Conservation (phyloP, 2,797 vertebrate species). For the Platalea minor region DNA sequence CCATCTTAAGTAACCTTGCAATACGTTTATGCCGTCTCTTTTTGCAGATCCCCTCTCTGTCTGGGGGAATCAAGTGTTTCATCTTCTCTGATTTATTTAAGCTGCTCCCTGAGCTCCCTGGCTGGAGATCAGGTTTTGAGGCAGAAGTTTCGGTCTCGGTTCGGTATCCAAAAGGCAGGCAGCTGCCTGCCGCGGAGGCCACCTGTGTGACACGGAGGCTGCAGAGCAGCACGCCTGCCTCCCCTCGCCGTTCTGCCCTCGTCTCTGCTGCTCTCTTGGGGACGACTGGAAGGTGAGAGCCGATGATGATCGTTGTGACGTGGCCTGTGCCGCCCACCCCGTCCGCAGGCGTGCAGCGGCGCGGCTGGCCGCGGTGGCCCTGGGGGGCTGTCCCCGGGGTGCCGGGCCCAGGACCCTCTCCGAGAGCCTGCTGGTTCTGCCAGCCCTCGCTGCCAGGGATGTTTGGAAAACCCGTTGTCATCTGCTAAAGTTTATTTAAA, state of each 20-base stretch:
- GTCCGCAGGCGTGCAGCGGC: fast-evolving
- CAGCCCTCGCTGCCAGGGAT: neutral
- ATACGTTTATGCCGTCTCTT: fast-evolving
- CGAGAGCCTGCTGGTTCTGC: neutral
- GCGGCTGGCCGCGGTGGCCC: neutral
- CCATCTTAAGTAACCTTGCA: neutral
- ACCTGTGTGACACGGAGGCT: fast-evolving
- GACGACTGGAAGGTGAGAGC: neutral
- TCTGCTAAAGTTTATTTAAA: neutral
- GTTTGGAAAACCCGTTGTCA: neutral
- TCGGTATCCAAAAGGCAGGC: neutral
- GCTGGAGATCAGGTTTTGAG: neutral
- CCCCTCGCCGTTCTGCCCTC: neutral
- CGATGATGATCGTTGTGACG: fast-evolving
- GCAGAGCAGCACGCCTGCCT: neutral
- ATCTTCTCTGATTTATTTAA: neutral
- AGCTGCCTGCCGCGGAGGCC: fast-evolving
- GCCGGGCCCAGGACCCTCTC: neutral
- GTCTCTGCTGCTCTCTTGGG: neutral
- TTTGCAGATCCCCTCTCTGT: neutral
- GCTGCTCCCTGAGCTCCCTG: neutral
- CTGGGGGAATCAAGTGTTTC: neutral
- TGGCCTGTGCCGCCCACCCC: fast-evolving
- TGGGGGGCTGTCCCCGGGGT: neutral
- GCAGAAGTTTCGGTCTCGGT: neutral